Percentiles rank a stretch among this genome's conserved stretches.
Conservation (phyloP, 2,888 invertebrate species). For the Spicauda simplicius region DNA sequence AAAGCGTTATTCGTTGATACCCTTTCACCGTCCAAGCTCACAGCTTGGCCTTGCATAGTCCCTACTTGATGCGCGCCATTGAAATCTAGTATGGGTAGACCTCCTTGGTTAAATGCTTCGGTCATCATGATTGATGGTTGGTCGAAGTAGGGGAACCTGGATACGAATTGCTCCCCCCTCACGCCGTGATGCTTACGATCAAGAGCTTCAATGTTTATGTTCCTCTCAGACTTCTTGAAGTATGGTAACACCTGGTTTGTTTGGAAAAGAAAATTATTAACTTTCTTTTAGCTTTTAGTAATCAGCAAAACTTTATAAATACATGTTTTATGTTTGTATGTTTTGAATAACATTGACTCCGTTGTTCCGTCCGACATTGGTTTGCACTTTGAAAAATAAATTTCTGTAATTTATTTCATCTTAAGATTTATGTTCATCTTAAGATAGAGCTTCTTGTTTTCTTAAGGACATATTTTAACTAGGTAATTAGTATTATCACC, state of each 20-base stretch:
- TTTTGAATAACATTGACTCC: too few relatives aligned
- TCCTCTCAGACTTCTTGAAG: constrained; percentile 87
- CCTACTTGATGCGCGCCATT: constrained; percentile 83
- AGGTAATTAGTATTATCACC: too few relatives aligned
- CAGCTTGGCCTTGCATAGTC: constrained; percentile 84
- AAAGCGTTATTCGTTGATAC: constrained; percentile 87
- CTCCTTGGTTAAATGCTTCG: constrained; percentile 84
- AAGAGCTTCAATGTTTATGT: constrained; percentile 75
- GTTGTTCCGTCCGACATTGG: too few relatives aligned
- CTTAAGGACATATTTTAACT: too few relatives aligned
- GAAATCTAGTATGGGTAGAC: constrained; percentile 83
- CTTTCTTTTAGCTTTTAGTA: too few relatives aligned
- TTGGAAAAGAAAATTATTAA: background rate
- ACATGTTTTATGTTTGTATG: too few relatives aligned
- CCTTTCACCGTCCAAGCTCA: constrained; percentile 81
- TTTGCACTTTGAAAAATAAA: too few relatives aligned
- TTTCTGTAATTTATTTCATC: too few relatives aligned
- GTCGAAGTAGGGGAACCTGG: constrained; percentile 86
- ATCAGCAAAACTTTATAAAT: too few relatives aligned
- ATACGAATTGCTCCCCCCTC: constrained; percentile 85
- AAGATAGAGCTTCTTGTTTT: too few relatives aligned
- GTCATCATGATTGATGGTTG: constrained; percentile 79
- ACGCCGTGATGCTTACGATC: constrained; percentile 84
- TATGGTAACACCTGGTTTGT: constrained; percentile 84
- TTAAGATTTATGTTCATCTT: too few relatives aligned